Evolutionary conservation across 2,888 invertebrate species (phyloP), one percentile per base, ranked within the genome.

Genomic region (Andrena haemorrhoa): DNA sequence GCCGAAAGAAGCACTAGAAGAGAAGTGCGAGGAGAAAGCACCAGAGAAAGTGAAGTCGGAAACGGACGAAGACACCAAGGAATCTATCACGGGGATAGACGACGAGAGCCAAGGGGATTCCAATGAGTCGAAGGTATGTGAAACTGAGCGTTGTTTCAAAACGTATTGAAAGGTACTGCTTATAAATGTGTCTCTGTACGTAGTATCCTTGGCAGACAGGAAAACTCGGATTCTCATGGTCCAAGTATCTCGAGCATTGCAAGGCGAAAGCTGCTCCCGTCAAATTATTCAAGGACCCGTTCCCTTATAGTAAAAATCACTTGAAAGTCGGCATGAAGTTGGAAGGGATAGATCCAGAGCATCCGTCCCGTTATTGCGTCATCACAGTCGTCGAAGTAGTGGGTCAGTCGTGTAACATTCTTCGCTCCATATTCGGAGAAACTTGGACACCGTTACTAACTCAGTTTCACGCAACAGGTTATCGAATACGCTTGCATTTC

Each of bases 321-420:
- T 97, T 97, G 90, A 96, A 96, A 91, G 95, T 97, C 56, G 98
- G 98, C 2, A 98, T 98, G 98, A 97, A 98, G 90, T 93, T 99
- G 89, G 99, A 99, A 94, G 98, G 98, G 2, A 97, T 98, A 61
- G 99, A 99, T 94, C 99, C 98, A 0, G 96, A 97, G 90, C 98
- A 98, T 94, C 98, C 98, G 75, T 97, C 98, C 0, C 94, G 97
- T 79, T 98, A 98, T 93, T 98, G 98, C 93, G 98, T 98, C 31
- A 96, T 98, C 72, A 97, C 97, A 0, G 97, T 99, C 33, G 96
- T 96, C 0, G 97, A 98, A 93, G 96, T 97, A 65, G 93, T 94
- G 86, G 95, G 95, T 94, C 86, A 90, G 90, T 89, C 41, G 49
- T 70, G 49, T 51, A 31, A 26, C 6, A 33, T 33, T n/a, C 8